These are phyloP conservation scores for Matsumyia berberina DNA, from an alignment of 2,888 invertebrate genomes.

Conservation along the genomic window DNA sequence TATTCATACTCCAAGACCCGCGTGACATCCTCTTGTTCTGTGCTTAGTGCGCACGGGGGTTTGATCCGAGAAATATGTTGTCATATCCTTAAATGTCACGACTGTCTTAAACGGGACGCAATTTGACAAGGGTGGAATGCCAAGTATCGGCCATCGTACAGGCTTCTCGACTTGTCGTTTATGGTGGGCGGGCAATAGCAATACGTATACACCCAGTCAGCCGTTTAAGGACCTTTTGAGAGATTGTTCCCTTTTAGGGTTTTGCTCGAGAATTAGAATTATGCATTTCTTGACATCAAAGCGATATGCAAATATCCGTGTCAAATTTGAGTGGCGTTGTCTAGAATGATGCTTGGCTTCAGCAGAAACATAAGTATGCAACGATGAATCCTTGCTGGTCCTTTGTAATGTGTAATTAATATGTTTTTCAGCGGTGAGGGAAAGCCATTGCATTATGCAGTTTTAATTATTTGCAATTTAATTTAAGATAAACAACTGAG, in stretches of 20 bases:
- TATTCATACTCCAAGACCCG: slow-evolving; percentile 65
- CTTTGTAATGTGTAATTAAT: slow-evolving; percentile 72
- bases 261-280: slow-evolving; percentile 74
- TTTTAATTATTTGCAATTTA: slow-evolving; percentile 64
- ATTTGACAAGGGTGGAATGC: slow-evolving; percentile 54
- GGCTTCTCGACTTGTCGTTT: slow-evolving; percentile 57
- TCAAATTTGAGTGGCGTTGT: slow-evolving; percentile 71
- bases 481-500: slow-evolving; percentile 57
- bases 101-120: slow-evolving; percentile 27
- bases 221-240: slow-evolving; percentile 55
- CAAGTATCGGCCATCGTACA: slow-evolving; percentile 47
- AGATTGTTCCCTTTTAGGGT: slow-evolving; percentile 71
- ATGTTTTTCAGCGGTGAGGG: slow-evolving; percentile 35
- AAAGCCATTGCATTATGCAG: slow-evolving; percentile 70
- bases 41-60: too few relatives aligned
- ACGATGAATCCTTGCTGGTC: slow-evolving; percentile 22
- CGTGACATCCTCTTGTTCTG: slow-evolving; percentile 73
- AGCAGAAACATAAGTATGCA: slow-evolving; percentile 47
- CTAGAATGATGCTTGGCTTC: slow-evolving; percentile 47
- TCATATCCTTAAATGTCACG: slow-evolving; percentile 72
- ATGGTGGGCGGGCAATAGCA: slow-evolving; percentile 50
- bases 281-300: slow-evolving; percentile 78
- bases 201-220: slow-evolving; percentile 20
- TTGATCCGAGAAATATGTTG: slow-evolving; percentile 64
- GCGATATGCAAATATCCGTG: slow-evolving; percentile 78